Evolutionary conservation across 2,888 invertebrate species (phyloP).

Genomic region (Punctoribates punctum): DNA sequence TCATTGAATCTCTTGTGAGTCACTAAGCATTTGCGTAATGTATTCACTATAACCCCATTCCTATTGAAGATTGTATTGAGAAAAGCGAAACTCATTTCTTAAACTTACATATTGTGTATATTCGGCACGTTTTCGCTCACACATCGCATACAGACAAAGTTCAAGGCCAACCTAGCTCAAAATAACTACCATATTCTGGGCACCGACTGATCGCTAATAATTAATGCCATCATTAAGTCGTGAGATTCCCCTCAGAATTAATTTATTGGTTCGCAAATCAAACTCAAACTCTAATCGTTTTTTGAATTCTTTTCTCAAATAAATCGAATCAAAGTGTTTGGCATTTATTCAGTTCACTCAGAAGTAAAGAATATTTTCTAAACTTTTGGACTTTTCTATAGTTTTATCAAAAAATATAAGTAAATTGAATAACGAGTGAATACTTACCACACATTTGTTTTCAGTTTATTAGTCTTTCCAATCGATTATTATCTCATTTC

Average conservation of each 20-base stretch:
- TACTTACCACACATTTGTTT: neutral
- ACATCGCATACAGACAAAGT: neutral
- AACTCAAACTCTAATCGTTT: neutral
- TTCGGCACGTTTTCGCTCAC: conserved; percentile 17
- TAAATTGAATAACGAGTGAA: neutral
- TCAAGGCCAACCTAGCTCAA: neutral
- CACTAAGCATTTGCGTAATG: conserved; percentile 3
- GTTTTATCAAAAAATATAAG: neutral
- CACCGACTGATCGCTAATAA: conserved; percentile 7
- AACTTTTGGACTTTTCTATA: neutral
- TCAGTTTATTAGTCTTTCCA: neutral
- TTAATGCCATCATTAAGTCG: conserved; percentile 13
- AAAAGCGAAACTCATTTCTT: conserved; percentile 25
- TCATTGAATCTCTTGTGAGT: neutral
- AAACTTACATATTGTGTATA: conserved; percentile 10
- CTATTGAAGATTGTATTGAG: conserved; percentile 4
- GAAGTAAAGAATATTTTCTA: neutral
- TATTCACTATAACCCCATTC: neutral
- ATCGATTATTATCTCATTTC: neutral
- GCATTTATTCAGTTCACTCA: neutral
- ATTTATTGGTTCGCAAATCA: neutral
- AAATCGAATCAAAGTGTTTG: neutral
- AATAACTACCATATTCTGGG: conserved; percentile 15
- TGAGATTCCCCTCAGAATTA: neutral
- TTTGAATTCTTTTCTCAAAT: neutral